Conservation (phyloP, 2,888 invertebrate species). For the Alentia gelatinosa region DNA sequence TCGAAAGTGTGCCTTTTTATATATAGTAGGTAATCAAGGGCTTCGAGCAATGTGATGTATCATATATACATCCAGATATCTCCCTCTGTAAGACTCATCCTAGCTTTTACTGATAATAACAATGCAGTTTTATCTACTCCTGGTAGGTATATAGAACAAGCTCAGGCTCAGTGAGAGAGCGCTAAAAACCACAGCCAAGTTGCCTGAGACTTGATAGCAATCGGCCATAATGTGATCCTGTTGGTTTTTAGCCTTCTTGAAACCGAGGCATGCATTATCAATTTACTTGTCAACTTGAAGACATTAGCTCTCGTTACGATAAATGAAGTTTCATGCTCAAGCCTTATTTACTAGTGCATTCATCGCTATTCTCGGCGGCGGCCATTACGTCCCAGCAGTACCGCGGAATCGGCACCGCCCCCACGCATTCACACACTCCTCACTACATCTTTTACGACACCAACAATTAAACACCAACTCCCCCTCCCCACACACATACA, state of each 20-base stretch:
- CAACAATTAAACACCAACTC: slow-evolving; percentile 6
- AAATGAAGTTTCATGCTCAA: slow-evolving; percentile 33
- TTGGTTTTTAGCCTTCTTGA: background rate
- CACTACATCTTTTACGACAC: slow-evolving; percentile 11
- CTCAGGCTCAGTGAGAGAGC: too few relatives aligned
- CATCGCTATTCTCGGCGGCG: background rate
- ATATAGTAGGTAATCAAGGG: too few relatives aligned
- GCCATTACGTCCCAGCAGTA: background rate
- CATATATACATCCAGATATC: too few relatives aligned
- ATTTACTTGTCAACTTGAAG: slow-evolving; percentile 32
- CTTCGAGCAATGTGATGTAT: too few relatives aligned
- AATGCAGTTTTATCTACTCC: too few relatives aligned
- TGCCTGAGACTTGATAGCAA: slow-evolving; percentile 27
- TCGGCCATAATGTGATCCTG: slow-evolving; percentile 16
- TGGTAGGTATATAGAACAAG: too few relatives aligned
- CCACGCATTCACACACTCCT: too few relatives aligned
- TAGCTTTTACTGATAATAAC: too few relatives aligned
- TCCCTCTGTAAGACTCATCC: too few relatives aligned
- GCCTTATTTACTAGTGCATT: slow-evolving; percentile 26
- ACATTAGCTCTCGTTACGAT: background rate
- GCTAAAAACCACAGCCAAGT: background rate
- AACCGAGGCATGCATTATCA: slow-evolving; percentile 36
- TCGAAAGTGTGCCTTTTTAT: too few relatives aligned
- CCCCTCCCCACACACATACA: background rate
- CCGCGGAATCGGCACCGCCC: background rate